Percentiles rank a stretch among this genome's conserved stretches.
These are phyloP conservation scores for Spheniscus humboldti DNA, from an alignment of 2,797 vertebrate genomes.

Conservation along the genomic window DNA sequence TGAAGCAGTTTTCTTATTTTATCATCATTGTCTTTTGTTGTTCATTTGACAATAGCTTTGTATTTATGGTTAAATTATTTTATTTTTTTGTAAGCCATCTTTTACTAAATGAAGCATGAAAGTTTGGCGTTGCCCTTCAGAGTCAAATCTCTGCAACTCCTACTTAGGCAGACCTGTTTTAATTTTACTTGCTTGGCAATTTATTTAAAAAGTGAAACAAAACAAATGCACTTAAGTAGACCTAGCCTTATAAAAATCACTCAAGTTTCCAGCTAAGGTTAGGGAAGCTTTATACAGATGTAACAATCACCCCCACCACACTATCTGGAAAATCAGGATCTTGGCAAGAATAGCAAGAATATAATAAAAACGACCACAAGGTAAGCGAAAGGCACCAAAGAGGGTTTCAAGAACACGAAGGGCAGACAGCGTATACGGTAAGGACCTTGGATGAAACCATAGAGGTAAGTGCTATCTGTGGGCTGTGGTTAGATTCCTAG, in stretches of 20 bases:
- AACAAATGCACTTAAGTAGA: not conserved
- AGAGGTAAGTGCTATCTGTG: rapidly evolving
- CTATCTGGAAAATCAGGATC: not conserved
- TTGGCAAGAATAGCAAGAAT: not conserved
- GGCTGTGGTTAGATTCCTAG: not conserved
- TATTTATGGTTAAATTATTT: not conserved
- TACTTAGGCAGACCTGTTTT: not conserved
- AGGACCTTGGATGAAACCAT: not conserved
- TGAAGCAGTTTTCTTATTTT: not conserved
- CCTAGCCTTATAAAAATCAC: not conserved
- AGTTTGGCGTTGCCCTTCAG: not conserved
- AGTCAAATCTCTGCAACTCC: not conserved
- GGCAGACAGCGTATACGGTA: too few species aligned
- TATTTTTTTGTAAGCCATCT: not conserved
- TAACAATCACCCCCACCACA: not conserved
- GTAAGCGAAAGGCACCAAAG: not conserved
- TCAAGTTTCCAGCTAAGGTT: not conserved
- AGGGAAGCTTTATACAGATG: not conserved
- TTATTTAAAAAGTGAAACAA: not conserved
- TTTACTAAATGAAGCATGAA: not conserved
- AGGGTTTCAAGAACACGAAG: not conserved
- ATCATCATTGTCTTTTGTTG: not conserved
- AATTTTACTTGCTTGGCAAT: not conserved
- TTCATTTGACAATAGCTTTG: not conserved
- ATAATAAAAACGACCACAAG: not conserved